These are phyloP conservation scores for Porites evermanni DNA, from an alignment of 92 coral and sea anemone species.

Conservation along the genomic window DNA sequence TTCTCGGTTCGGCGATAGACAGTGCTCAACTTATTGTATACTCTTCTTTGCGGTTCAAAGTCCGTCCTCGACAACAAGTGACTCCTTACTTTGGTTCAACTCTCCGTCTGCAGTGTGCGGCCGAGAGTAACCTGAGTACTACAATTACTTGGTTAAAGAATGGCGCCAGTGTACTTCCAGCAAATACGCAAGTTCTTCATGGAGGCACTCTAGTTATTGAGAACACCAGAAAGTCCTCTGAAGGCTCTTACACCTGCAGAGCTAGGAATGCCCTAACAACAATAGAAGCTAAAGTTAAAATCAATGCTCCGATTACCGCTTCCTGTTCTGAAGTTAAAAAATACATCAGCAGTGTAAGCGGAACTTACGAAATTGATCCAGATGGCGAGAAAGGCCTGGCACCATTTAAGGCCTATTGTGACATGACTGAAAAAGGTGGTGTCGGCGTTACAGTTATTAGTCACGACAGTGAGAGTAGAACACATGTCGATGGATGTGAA, in stretches of 20 bases:
- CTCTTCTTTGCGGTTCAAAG: not conserved
- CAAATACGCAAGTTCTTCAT: not conserved
- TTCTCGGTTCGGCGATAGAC: not conserved
- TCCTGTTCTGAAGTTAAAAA: too few relatives aligned
- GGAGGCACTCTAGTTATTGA: not conserved
- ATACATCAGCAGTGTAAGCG: too few relatives aligned
- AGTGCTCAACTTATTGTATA: not conserved
- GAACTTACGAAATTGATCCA: too few relatives aligned
- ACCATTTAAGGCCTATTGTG: too few relatives aligned
- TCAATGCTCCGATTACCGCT: not conserved
- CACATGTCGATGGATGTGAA: not conserved
- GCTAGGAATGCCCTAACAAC: too few relatives aligned
- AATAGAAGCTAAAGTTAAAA: too few relatives aligned
- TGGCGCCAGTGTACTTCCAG: not conserved
- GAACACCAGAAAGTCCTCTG: not conserved
- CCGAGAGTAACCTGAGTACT: not conserved
- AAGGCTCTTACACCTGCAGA: too few relatives aligned
- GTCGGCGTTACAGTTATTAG: too few relatives aligned
- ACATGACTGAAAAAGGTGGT: too few relatives aligned
- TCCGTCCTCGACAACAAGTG: not conserved
- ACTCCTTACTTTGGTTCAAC: not conserved
- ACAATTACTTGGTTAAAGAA: not conserved
- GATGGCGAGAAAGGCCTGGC: too few relatives aligned
- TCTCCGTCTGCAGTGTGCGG: not conserved
- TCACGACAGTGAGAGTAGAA: too few relatives aligned